phyloP scores from a whole-genome alignment of 2,113 vertebrate genomes.

The Nannobrachium achirus region DNA sequence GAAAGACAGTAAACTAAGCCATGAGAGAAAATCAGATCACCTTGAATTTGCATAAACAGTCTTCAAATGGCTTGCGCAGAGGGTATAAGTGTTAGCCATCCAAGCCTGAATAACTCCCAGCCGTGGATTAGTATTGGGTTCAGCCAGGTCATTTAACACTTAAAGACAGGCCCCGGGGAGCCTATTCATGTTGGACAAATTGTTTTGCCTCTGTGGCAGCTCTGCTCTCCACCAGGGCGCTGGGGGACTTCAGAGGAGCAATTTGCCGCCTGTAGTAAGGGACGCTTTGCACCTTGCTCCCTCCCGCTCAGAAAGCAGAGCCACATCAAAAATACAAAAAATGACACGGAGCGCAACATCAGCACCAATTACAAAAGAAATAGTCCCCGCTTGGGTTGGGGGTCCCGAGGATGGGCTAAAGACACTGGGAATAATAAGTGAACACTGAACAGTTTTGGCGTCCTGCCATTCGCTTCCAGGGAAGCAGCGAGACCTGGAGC shows the following conservation, averaged over 20 bases:
- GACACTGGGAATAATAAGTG: conserved; percentile 56
- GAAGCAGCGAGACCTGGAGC: conserved; percentile 28
- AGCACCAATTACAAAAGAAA: conserved; percentile 69
- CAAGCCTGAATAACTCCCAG: conserved; percentile 68
- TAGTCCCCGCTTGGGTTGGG: conserved; percentile 45
- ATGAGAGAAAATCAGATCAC: conserved; percentile 77
- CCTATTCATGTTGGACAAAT: conserved; percentile 77
- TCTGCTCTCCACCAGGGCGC: conserved; percentile 51
- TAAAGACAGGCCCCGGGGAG: conserved; percentile 75
- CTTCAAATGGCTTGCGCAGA: conserved; percentile 71
- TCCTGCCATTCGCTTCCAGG: conserved; percentile 24
- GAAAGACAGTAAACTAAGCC: conserved; percentile 69
- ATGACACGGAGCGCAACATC: conserved; percentile 55
- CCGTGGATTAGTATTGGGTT: conserved; percentile 76
- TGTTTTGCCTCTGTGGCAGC: conserved; percentile 73
- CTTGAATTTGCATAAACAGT: conserved; percentile 82
- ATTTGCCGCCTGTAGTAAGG: conserved; percentile 73
- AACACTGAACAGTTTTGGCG: conserved; percentile 27
- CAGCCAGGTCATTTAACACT: conserved; percentile 79
- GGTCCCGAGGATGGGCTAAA: conserved; percentile 37
- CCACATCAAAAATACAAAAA: conserved; percentile 58
- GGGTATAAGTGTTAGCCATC: conserved; percentile 69
- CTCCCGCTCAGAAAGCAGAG: conserved; percentile 40
- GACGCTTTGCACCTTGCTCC: conserved; percentile 63
- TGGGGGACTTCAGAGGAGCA: conserved; percentile 69